Base-by-base conservation (phyloP, 2,888 invertebrate species). In the Chymomyza procnemis region DNA sequence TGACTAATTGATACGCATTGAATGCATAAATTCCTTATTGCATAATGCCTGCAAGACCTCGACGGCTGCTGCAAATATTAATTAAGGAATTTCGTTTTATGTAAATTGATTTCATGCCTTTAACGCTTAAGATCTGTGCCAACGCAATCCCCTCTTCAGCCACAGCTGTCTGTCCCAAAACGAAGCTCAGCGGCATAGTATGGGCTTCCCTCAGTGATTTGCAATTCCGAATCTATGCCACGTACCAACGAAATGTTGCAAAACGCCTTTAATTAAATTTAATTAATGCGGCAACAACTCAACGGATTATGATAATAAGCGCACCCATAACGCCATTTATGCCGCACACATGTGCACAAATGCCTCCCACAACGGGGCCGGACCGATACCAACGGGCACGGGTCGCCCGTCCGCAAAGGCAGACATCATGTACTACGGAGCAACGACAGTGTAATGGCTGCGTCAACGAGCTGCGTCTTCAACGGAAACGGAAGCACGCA, bases 221-320 rank as follows among this genome's bases (percentile, higher is more conserved):
- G 74, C 76, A 73, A 79, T 88, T 78, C 74, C 77, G 73, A 73
- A 72, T 68, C 68, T 67, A 79, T 63, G 67, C 79, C 88, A 85
- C 88, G 85, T 88, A 80, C 73, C 60, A 58, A 64, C 61, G 74
- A 81, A 78, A 82, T 85, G 76, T 78, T 81, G 78, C 79, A 80
- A 86, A 87, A 78, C 76, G 78, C 79, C 78, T 88, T 89, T 89
- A 88, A 89, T 89, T 89, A 89, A 89, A 89, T 89, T 88, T 87
- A 89, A 89, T 89, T 89, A 89, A 89, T 89, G 77, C 88, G 73
- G 75, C 76, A 70, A 76, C 81, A 86, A 78, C 80, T 78, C 80
- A 84, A 88, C 78, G 88, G 88, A 88, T 88, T 88, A 88, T 88
- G 80, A 84, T 89, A 89, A 89, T 88, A 82, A 88, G 88, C 78